Conservation (phyloP, 2,888 invertebrate species). For the Tinea trinotella region DNA sequence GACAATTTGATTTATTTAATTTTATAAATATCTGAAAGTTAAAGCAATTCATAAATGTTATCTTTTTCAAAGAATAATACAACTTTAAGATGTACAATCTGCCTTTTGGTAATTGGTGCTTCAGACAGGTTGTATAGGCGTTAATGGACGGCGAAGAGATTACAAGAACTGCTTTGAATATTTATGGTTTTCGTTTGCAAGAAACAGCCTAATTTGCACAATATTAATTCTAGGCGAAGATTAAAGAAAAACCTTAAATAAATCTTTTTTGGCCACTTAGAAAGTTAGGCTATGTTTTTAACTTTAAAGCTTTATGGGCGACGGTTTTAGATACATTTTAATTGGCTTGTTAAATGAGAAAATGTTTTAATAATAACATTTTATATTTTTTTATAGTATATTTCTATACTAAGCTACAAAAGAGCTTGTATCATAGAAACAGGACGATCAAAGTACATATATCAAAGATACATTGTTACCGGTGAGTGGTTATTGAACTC, state of each 20-base stretch:
- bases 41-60: neutral
- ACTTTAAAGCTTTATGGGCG: neutral
- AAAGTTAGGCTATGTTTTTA: slow-evolving; percentile 2
- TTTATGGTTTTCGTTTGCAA: slow-evolving; percentile 28
- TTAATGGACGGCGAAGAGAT: slow-evolving; percentile 17
- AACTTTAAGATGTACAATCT: neutral
- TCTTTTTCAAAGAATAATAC: too few relatives aligned
- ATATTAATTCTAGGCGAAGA: slow-evolving; percentile 29
- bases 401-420: too few relatives aligned
- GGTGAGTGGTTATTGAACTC: too few relatives aligned
- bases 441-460: too few relatives aligned
- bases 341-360: slow-evolving; percentile 6
- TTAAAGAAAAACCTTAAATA: slow-evolving; percentile 18
- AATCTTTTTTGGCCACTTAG: slow-evolving; percentile 14
- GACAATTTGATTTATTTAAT: neutral
- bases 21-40: neutral
- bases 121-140: slow-evolving; percentile 9
- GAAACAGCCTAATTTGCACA: slow-evolving; percentile 34
- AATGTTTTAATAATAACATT: neutral
- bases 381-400: too few relatives aligned
- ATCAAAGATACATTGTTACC: too few relatives aligned
- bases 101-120: slow-evolving; percentile 1
- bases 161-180: slow-evolving; percentile 29
- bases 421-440: too few relatives aligned
- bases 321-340: neutral